A percentile compares a stretch with the other conserved stretches of the same genome.
Conservation (phyloP, 1,140 invertebrate species). For the Paralvinella palmiformis region DNA sequence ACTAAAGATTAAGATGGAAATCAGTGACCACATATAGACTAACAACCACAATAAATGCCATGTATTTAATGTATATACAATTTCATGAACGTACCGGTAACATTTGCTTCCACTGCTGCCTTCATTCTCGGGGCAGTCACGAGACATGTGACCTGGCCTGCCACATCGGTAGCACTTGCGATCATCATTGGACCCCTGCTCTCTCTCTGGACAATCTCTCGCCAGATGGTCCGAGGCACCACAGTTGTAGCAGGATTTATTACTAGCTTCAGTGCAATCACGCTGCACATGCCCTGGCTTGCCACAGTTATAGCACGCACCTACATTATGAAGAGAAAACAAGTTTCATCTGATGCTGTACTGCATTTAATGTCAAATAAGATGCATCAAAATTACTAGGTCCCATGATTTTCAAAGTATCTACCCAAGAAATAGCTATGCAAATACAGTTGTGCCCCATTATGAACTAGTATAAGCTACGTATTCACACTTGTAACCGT, state of each 20-base stretch:
- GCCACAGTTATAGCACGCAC: conserved; percentile 21
- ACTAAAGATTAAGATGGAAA: too few species aligned
- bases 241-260: conserved; percentile 69
- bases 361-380: too few species aligned
- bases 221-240: conserved; percentile 83
- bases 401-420: too few species aligned
- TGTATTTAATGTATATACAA: conserved; percentile 9
- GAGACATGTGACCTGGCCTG: conserved; percentile 49
- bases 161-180: conserved; percentile 64
- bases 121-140: conserved; percentile 47
- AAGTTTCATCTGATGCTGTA: too few species aligned
- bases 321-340: conserved; percentile 1
- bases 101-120: conserved; percentile 10
- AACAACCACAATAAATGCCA: not conserved
- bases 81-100: not conserved
- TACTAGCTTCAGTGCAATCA: conserved; percentile 14
- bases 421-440: too few species aligned
- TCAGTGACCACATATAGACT: not conserved
- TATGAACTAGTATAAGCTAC: too few species aligned
- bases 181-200: not conserved
- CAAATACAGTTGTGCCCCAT: too few species aligned
- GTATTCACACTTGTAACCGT: too few species aligned
- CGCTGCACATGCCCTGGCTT: conserved; percentile 19
- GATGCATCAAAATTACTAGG: too few species aligned
- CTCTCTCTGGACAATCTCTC: conserved; percentile 65